A percentile compares a stretch with the other conserved stretches of the same genome.
These are phyloP conservation scores for Myiothlypis chrysogaster DNA, from an alignment of 2,797 vertebrate species.

Conservation along the genomic window DNA sequence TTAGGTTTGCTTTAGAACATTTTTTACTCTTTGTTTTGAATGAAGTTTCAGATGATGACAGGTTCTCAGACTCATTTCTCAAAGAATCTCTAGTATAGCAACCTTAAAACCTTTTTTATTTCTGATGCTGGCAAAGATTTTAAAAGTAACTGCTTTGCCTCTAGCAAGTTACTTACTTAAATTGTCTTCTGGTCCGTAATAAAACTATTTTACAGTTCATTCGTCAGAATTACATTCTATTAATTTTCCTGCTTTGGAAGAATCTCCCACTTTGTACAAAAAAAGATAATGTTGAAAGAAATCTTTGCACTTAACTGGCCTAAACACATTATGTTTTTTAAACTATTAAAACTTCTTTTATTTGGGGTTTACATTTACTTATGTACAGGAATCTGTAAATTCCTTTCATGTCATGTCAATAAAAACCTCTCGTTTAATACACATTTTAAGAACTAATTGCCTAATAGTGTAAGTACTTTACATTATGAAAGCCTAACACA, in stretches of 20 bases:
- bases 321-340: neutral
- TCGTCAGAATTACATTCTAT: neutral
- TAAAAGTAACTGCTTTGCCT: neutral
- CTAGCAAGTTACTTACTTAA: neutral
- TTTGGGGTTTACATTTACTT: neutral
- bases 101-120: neutral
- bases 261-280: neutral
- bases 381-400: neutral
- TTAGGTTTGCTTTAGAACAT: neutral
- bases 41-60: neutral
- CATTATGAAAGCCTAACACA: neutral
- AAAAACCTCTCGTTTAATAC: neutral
- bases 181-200: neutral
- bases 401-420: neutral
- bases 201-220: neutral
- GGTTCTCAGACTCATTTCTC: neutral
- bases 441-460: neutral
- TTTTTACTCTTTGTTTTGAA: neutral
- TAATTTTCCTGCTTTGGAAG: neutral
- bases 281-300: neutral
- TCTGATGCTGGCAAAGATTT: neutral
- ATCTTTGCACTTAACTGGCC: neutral
- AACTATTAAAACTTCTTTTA: neutral
- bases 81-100: neutral
- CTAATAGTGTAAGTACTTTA: neutral